These are phyloP conservation scores for Melanostoma scalare DNA, from an alignment of 2,888 invertebrate species.

Conservation along the genomic window DNA sequence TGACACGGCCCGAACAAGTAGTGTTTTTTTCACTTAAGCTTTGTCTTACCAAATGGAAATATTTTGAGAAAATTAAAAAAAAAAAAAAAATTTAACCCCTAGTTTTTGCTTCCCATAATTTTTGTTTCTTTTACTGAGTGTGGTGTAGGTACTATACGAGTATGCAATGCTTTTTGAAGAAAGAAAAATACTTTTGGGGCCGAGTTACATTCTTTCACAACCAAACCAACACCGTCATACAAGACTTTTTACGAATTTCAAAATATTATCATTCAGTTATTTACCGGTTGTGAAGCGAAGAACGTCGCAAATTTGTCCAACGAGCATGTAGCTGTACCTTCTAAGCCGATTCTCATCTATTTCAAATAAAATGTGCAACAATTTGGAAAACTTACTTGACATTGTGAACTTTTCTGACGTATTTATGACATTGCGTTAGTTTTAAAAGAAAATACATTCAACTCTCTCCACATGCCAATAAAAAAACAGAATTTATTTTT, in stretches of 20 bases:
- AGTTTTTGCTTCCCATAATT: not conserved
- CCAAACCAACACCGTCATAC: slow-evolving; percentile 31
- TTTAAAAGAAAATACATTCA: slow-evolving; percentile 18
- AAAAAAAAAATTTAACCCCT: slow-evolving; percentile 31
- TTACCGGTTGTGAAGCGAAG: slow-evolving; percentile 67
- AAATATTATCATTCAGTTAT: slow-evolving; percentile 68
- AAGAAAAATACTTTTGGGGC: slow-evolving; percentile 31
- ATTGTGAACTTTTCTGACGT: slow-evolving; percentile 44
- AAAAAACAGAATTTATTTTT: slow-evolving; percentile 29
- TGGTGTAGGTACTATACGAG: slow-evolving; percentile 15
- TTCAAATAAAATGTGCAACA: slow-evolving; percentile 42
- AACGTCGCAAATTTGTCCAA: slow-evolving; percentile 42
- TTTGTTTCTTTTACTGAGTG: slow-evolving; percentile 1
- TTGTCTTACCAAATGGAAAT: not conserved
- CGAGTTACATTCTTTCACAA: slow-evolving; percentile 32
- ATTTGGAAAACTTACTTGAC: slow-evolving; percentile 20
- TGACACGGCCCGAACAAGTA: slow-evolving; percentile 3
- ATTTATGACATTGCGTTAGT: slow-evolving; percentile 50
- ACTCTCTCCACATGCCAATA: slow-evolving; percentile 28
- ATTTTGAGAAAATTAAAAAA: not conserved
- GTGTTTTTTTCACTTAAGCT: slow-evolving; percentile 13
- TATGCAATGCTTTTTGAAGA: slow-evolving; percentile 30
- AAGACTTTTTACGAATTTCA: slow-evolving; percentile 50
- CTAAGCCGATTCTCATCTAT: not conserved
- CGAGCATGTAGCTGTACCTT: not conserved